A percentile compares a stretch with the other conserved stretches of the same genome.
Conservation (phyloP, 2,888 invertebrate genomes). For the Incurvaria masculella region DNA sequence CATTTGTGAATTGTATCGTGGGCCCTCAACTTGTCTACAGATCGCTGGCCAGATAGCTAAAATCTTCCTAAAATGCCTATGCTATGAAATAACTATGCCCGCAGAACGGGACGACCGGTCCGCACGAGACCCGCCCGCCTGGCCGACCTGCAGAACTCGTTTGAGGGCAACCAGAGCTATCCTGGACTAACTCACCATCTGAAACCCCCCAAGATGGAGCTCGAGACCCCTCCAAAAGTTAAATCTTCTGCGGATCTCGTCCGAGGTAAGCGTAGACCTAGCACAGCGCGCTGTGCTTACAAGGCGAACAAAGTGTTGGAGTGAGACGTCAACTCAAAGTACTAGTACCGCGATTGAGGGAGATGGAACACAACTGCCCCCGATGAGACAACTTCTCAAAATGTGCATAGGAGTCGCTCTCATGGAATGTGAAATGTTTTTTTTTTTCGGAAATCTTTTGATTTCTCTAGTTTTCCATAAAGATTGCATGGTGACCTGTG, state of each 20-base stretch:
- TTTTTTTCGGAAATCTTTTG: too few species aligned
- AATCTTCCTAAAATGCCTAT: slow-evolving; percentile 12
- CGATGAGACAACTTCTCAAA: too few species aligned
- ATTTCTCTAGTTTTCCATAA: too few species aligned
- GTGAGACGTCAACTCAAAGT: too few species aligned
- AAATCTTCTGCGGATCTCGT: slow-evolving; percentile 47
- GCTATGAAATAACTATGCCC: too few species aligned
- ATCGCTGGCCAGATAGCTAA: background rate
- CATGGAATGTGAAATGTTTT: too few species aligned
- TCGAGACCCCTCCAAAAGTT: slow-evolving; percentile 40
- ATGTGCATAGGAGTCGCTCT: too few species aligned
- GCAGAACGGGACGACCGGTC: slow-evolving; percentile 36
- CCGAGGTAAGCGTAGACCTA: slow-evolving; percentile 50
- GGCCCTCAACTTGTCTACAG: background rate
- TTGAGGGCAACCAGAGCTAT: slow-evolving; percentile 63
- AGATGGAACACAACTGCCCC: too few species aligned
- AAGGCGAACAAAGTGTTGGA: too few species aligned
- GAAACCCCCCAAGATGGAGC: slow-evolving; percentile 39
- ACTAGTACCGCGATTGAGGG: too few species aligned
- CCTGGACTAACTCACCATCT: slow-evolving; percentile 41
- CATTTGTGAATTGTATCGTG: slow-evolving; percentile 2
- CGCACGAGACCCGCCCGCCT: slow-evolving; percentile 25
- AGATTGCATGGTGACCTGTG: too few species aligned
- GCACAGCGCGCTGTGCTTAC: too few species aligned
- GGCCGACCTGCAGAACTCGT: slow-evolving; percentile 38